Conservation (phyloP, 1,140 invertebrate genomes). For the Calliopsis andreniformis region DNA sequence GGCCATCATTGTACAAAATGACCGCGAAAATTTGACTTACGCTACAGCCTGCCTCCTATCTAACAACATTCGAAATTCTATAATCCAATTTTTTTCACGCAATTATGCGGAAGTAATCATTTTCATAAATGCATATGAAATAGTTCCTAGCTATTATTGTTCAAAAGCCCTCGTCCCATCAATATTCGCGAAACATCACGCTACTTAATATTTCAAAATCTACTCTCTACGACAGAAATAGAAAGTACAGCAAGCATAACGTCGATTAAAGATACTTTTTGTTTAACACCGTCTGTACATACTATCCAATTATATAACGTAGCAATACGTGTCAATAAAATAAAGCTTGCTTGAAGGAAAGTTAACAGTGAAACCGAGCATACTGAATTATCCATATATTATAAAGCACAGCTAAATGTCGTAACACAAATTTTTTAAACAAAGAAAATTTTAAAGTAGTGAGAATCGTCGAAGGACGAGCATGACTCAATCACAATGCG, state of each 20-base stretch:
- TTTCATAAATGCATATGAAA: background rate
- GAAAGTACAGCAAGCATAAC: constrained; percentile 55
- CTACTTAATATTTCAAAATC: constrained; percentile 10
- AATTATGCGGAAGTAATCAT: background rate
- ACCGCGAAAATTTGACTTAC: constrained; percentile 22
- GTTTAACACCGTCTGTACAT: constrained; percentile 37
- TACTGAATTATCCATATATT: background rate
- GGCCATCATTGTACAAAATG: constrained; percentile 58
- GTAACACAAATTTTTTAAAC: background rate
- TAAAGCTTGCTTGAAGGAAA: constrained; percentile 19
- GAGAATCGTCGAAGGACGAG: background rate
- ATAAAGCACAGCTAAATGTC: background rate
- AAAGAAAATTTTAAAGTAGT: background rate
- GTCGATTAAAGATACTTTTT: constrained; percentile 55
- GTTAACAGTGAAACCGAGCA: background rate
- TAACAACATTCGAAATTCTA: background rate
- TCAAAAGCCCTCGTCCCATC: background rate
- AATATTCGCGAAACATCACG: background rate
- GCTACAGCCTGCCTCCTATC: background rate
- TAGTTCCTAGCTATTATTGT: background rate
- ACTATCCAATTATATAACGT: constrained; percentile 60
- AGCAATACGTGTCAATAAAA: constrained; percentile 20
- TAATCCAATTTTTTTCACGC: too few species aligned
- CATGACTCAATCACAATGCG: constrained; percentile 2
- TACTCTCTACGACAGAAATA: constrained; percentile 47